A percentile compares a stretch with the other conserved stretches of the same genome.
phyloP scores from a whole-genome alignment of 2,113 vertebrate species.

The Gallinago media region DNA sequence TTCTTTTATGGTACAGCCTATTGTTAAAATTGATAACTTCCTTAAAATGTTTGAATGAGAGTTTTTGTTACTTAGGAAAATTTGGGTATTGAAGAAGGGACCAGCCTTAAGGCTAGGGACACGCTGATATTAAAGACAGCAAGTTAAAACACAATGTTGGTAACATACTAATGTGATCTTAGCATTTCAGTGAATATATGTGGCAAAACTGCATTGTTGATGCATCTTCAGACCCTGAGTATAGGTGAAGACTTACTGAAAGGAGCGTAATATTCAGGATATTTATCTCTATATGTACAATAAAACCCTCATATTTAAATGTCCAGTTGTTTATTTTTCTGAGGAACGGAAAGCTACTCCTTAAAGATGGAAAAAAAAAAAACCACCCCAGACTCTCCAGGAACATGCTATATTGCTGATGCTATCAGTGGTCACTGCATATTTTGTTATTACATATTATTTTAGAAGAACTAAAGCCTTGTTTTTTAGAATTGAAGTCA shows the following conservation, averaged over 20 bases:
- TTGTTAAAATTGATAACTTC: neutral
- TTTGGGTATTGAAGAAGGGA: neutral
- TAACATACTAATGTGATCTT: neutral
- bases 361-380: neutral
- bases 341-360: neutral
- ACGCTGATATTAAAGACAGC: neutral
- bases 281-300: neutral
- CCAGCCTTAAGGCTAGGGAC: neutral
- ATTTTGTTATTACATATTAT: neutral
- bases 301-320: neutral
- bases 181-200: neutral
- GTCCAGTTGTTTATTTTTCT: neutral
- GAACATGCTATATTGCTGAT: neutral
- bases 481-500: neutral
- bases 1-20: neutral
- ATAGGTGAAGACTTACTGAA: neutral
- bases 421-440: neutral
- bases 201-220: neutral
- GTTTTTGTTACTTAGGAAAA: neutral
- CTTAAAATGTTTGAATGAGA: neutral
- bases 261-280: neutral
- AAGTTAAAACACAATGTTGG: neutral
- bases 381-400: neutral
- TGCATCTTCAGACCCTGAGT: neutral
- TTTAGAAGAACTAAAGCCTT: neutral